Evolutionary conservation across 2,797 vertebrate genomes (phyloP).

Genomic region (Syngnathus rostellatus): DNA sequence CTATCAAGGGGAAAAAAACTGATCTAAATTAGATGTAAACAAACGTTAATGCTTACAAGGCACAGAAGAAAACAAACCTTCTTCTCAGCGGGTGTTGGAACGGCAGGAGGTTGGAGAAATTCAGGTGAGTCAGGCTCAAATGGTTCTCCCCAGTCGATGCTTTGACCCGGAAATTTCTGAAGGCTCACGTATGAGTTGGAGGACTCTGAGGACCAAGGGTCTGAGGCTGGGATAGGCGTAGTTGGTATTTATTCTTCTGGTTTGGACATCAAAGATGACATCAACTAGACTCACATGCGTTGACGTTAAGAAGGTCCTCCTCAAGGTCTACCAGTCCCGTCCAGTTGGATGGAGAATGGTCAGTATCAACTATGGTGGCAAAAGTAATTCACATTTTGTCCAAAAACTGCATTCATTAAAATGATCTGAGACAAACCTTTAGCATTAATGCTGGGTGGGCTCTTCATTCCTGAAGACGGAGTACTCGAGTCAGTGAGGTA

Average conservation of each 20-base stretch:
- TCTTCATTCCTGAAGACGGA: conserved; percentile 31
- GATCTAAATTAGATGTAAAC: neutral
- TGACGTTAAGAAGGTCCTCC: conserved; percentile 33
- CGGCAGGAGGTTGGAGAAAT: conserved; percentile 43
- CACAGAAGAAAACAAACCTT: conserved; percentile 36
- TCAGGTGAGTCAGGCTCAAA: conserved; percentile 48
- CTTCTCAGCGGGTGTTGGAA: conserved; percentile 50
- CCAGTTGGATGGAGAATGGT: conserved; percentile 55
- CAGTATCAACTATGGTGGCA: neutral
- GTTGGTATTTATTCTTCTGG: neutral
- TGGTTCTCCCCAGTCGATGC: conserved; percentile 60
- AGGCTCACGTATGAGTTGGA: conserved; percentile 54
- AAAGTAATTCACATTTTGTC: neutral
- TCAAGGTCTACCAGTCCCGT: conserved; percentile 66
- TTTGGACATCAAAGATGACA: conserved; percentile 8
- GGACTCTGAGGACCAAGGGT: conserved; percentile 55
- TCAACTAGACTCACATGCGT: conserved; percentile 40
- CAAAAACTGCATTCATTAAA: neutral
- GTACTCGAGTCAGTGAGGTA: conserved; percentile 52
- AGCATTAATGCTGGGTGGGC: conserved; percentile 22
- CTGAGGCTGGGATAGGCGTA: conserved; percentile 31
- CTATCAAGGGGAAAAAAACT: too few relatives aligned
- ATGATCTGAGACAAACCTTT: conserved; percentile 42
- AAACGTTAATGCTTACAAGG: neutral
- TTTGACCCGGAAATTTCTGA: conserved; percentile 50